Evolutionary conservation across 2,888 invertebrate genomes (phyloP).

Genomic region (Microplitis manilae): DNA sequence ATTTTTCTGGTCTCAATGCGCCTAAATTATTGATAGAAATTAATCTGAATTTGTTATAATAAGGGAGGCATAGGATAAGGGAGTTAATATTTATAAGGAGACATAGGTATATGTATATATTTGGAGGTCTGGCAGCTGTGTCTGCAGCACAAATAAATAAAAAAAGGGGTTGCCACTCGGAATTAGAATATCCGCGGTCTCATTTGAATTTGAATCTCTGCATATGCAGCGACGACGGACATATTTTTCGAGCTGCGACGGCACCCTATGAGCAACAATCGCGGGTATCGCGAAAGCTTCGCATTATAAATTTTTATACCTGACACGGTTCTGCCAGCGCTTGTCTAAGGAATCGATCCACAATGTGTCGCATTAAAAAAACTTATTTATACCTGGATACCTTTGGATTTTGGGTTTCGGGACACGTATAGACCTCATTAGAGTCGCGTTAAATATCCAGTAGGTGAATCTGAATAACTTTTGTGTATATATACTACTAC

Average conservation of each 20-base stretch:
- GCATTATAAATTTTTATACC: background rate
- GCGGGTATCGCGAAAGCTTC: constrained; percentile 16
- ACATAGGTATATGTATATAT: constrained; percentile 58
- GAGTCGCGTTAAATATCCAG: constrained; percentile 63
- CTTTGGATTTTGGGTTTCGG: constrained; percentile 21
- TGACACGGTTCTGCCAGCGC: background rate
- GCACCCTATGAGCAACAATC: constrained; percentile 47
- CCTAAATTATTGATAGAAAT: background rate
- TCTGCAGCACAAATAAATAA: constrained; percentile 60
- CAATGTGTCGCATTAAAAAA: constrained; percentile 37
- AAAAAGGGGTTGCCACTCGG: constrained; percentile 69
- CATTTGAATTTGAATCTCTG: constrained; percentile 71
- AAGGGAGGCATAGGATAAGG: background rate
- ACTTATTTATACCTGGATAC: constrained; percentile 45
- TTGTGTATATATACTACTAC: background rate
- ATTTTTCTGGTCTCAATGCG: constrained; percentile 63
- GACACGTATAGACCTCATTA: constrained; percentile 64
- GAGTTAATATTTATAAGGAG: constrained; percentile 45
- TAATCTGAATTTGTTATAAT: background rate
- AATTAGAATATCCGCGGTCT: constrained; percentile 72
- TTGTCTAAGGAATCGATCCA: background rate
- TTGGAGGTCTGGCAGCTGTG: constrained; percentile 69
- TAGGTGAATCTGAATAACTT: constrained; percentile 5
- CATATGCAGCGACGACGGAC: constrained; percentile 38
- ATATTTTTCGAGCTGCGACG: constrained; percentile 35